phyloP scores from a whole-genome alignment of 1,140 invertebrate species.

The Brachionus rubens region DNA sequence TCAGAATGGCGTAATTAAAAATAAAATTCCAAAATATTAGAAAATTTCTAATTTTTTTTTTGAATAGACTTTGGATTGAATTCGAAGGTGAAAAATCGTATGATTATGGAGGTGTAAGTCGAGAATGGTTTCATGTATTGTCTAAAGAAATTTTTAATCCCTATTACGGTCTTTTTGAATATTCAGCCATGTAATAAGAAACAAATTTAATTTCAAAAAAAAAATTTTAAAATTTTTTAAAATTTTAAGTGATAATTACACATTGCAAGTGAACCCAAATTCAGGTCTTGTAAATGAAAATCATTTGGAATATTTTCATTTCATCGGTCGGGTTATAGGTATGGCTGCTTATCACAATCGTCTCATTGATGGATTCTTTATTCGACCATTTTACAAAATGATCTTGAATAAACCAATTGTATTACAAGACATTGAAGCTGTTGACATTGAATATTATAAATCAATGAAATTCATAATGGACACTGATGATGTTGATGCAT shows the following conservation, averaged over 20 bases:
- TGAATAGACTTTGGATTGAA: constrained; percentile 87
- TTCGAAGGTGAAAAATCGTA: constrained; percentile 94
- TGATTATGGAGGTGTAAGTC: constrained; percentile 86
- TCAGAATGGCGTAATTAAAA: constrained; percentile 73
- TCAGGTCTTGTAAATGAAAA: constrained; percentile 95
- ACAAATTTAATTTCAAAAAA: not conserved
- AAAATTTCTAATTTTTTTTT: too few species aligned
- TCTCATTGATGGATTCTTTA: constrained; percentile 89
- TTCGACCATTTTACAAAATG: constrained; percentile 99
- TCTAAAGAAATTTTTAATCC: constrained; percentile 99
- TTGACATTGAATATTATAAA: constrained; percentile 97
- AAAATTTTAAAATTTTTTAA: not conserved
- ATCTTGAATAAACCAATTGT: constrained; percentile 91
- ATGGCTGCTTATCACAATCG: constrained; percentile 99
- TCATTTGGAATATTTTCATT: constrained; percentile 95
- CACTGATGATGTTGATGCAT: constrained; percentile 82
- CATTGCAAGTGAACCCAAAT: constrained; percentile 94
- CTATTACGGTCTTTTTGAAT: constrained; percentile 97
- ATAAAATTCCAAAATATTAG: too few species aligned
- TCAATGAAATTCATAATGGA: constrained; percentile 90
- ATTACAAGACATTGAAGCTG: constrained; percentile 93
- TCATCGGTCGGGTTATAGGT: constrained; percentile 91
- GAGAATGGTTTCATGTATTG: constrained; percentile 95
- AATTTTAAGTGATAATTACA: constrained; percentile 85
- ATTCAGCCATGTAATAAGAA: constrained; percentile 78